phyloP scores from a whole-genome alignment of 2,888 invertebrate species.

The Tetheella fluctuosa region DNA sequence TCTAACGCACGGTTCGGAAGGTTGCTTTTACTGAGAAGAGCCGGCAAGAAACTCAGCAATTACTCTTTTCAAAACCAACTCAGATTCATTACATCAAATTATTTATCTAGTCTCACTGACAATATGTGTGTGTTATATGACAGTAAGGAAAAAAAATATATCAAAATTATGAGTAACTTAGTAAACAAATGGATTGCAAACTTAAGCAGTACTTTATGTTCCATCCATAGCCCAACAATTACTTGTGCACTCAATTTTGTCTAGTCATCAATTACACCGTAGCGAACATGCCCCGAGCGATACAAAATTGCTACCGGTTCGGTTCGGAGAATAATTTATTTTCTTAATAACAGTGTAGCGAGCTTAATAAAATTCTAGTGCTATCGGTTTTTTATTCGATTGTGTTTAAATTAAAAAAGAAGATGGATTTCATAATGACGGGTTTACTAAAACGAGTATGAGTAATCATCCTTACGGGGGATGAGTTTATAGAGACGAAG shows the following conservation, averaged over 20 bases:
- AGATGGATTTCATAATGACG: not conserved
- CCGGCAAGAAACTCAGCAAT: too few relatives aligned
- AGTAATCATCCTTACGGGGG: not conserved
- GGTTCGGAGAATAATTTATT: constrained; percentile 3
- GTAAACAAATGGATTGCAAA: too few relatives aligned
- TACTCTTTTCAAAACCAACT: too few relatives aligned
- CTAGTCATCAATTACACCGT: constrained; percentile 38
- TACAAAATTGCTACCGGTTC: constrained; percentile 12
- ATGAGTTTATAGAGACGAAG: not conserved
- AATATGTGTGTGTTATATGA: too few relatives aligned
- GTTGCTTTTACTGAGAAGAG: too few relatives aligned
- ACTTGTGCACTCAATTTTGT: constrained; percentile 48
- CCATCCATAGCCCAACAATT: constrained; percentile 34
- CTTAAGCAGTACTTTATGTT: constrained; percentile 5
- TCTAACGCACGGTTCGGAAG: too few relatives aligned
- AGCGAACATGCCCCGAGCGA: constrained; percentile 13
- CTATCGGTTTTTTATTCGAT: not conserved
- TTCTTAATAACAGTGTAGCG: not conserved
- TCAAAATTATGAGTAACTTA: too few relatives aligned
- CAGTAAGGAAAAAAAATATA: too few relatives aligned
- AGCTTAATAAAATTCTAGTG: not conserved
- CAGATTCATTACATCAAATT: too few relatives aligned
- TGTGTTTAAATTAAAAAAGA: constrained; percentile 1
- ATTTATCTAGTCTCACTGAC: too few relatives aligned
- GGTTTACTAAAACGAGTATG: not conserved